Conservation (phyloP, 2,113 vertebrate species). For the Phaethornis superciliosus region DNA sequence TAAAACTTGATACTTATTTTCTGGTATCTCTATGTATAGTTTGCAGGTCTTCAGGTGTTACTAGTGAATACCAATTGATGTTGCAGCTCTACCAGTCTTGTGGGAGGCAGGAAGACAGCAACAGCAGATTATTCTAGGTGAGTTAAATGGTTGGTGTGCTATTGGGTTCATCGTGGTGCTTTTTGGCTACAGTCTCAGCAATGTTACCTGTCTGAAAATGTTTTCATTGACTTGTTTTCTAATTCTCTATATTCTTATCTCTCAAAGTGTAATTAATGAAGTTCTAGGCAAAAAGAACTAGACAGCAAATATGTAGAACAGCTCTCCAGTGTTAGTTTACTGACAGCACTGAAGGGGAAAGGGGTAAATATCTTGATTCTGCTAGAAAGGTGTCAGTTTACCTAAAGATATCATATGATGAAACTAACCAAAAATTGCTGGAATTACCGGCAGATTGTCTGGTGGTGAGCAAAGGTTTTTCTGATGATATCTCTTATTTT, state of each 20-base stretch:
- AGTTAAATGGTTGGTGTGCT: background rate
- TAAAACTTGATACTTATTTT: background rate
- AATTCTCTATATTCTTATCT: background rate
- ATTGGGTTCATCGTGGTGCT: accelerated
- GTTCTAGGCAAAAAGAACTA: background rate
- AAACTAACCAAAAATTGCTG: conserved; percentile 78
- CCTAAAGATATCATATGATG: conserved; percentile 74
- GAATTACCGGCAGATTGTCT: conserved; percentile 91
- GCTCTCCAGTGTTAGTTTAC: background rate
- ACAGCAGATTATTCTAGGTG: background rate
- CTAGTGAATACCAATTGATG: accelerated
- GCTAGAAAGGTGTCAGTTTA: accelerated
- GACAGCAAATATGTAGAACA: background rate
- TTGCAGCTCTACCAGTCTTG: background rate
- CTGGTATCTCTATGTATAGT: background rate
- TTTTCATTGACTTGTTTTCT: background rate
- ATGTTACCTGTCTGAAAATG: background rate
- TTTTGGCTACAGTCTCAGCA: background rate
- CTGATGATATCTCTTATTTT: conserved; percentile 73
- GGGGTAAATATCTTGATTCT: background rate
- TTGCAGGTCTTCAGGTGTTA: background rate
- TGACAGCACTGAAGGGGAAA: background rate
- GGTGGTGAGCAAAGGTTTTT: conserved; percentile 84
- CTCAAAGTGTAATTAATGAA: background rate
- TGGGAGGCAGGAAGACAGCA: background rate